phyloP scores from a whole-genome alignment of 2,888 invertebrate species.

The Netelia inedita region DNA sequence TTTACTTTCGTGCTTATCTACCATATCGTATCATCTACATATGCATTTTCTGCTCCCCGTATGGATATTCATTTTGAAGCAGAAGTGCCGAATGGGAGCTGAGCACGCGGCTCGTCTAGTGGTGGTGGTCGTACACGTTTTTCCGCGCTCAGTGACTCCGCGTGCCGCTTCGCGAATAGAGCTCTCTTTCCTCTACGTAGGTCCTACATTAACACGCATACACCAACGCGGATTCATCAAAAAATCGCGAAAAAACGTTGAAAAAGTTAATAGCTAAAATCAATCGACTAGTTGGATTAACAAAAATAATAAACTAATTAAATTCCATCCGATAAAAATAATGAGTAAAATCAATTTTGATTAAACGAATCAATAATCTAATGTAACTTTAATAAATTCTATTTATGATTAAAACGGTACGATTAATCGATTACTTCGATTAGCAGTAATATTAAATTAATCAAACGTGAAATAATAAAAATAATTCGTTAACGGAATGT shows the following conservation, averaged over 20 bases:
- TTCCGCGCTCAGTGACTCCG: conserved; percentile 70
- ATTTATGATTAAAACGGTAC: too few species aligned
- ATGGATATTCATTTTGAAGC: conserved; percentile 31
- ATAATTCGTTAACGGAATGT: too few species aligned
- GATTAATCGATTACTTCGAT: too few species aligned
- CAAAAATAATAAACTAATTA: not conserved
- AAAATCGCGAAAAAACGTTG: not conserved
- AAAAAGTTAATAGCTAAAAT: not conserved
- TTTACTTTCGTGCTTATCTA: conserved; percentile 12
- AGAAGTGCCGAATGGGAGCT: conserved; percentile 53
- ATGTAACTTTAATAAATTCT: not conserved
- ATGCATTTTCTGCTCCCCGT: conserved; percentile 12
- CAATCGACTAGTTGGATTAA: not conserved
- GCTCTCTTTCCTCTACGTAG: conserved; percentile 32
- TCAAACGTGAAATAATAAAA: not conserved
- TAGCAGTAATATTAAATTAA: not conserved
- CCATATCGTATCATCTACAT: not conserved
- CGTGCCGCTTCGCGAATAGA: conserved; percentile 65
- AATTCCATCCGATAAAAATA: not conserved
- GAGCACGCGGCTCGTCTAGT: conserved; percentile 59
- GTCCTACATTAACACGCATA: not conserved
- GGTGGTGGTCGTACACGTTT: conserved; percentile 56
- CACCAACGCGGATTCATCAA: not conserved
- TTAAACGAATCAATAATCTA: not conserved
- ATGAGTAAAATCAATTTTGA: not conserved